Conservation (phyloP, 1,140 invertebrate genomes). For the Leptestheria dahalacensis region DNA sequence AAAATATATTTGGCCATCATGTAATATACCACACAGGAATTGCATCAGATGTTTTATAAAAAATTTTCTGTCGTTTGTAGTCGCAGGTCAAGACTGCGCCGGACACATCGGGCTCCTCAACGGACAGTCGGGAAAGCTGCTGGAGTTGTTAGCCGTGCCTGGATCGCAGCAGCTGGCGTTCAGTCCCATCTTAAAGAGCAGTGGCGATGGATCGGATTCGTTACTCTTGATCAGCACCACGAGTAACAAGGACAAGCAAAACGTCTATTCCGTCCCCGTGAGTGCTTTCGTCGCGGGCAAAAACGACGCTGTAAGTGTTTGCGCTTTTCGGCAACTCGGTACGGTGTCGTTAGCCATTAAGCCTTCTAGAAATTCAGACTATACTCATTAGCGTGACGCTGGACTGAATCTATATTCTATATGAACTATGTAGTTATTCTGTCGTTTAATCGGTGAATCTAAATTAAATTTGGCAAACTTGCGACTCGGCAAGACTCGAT, state of each 20-base stretch:
- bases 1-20: too few species aligned
- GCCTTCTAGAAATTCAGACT: too few species aligned
- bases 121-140: constrained; percentile 3
- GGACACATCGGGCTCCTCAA: constrained; percentile 2
- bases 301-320: neutral
- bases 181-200: neutral
- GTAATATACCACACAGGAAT: too few species aligned
- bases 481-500: too few species aligned
- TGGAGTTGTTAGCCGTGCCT: neutral
- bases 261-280: neutral
- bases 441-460: too few species aligned
- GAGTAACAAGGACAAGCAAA: neutral
- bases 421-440: too few species aligned
- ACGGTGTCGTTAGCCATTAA: too few species aligned
- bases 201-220: neutral
- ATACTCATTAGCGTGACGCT: too few species aligned
- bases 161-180: neutral
- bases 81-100: neutral
- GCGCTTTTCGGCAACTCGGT: too few species aligned
- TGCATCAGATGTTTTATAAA: too few species aligned
- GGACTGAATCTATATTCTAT: too few species aligned
- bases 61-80: neutral
- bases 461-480: too few species aligned
- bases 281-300: neutral
- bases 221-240: neutral